Evolutionary conservation across 2,113 vertebrate species (phyloP), one percentile per base, ranked within the genome.

Genomic region (Oxyura jamaicensis): DNA sequence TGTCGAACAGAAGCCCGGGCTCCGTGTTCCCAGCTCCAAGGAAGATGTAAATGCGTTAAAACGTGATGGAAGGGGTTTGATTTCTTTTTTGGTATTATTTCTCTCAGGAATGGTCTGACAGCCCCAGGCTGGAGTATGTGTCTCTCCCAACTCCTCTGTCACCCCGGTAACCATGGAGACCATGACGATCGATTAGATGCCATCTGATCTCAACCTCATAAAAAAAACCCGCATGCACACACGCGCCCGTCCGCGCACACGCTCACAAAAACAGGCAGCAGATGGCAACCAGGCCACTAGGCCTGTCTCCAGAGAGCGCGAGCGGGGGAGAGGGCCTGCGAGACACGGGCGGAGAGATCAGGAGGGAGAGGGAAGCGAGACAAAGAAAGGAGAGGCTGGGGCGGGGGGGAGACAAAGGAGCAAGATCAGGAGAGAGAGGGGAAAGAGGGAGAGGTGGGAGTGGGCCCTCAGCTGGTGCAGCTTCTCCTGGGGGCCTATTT

Each of bases 81-180:
- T 94, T 90, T 95, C 88, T 69, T 82, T 82, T 53, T 71, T 48
- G 28, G 83, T 67, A 75, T 92, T 87, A 79, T 93, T 92, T 95
- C 95, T 97, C 96, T 94, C 93, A 96, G 96, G 97, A 98, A 97
- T 92, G 97, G 96, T 93, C 97, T 98, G 97, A 97, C 97, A 98
- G 98, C 98, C 98, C 96, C 96, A 96, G 98, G 98, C 97, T 98
- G 91, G 97, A 98, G 96, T 97, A 95, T 97, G 97, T 97, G 96
- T 98, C 97, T 98, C 97, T 98, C 97, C 96, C 97, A 98, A 97
- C 97, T 98, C 96, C 97, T 98, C 97, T 97, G 97, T 98, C 98
- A 98, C 98, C 98, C 99, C 97, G 98, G 99, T 98, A 99, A 98
- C 98, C 97, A 98, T 98, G 97, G 98, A 97, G 97, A 99, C 98